Evolutionary conservation across 2,797 vertebrate species (phyloP), one percentile per base, ranked within the genome.

Genomic region (Chelonia mydas): DNA sequence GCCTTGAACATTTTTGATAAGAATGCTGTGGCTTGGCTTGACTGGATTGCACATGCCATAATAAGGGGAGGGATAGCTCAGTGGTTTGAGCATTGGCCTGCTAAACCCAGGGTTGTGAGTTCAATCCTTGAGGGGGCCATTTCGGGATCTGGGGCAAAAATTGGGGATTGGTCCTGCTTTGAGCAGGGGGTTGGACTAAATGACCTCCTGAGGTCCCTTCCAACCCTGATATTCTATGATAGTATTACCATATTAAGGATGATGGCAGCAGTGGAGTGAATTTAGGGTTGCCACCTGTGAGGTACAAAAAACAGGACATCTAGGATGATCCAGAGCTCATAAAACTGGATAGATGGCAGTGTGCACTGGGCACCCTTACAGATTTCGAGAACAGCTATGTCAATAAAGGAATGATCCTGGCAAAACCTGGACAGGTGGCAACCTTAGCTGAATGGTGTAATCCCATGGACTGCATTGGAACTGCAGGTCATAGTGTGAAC

Each of bases 201-300:
- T 41, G 2, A 41, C 41, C 41, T 41, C 41, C 41, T 41, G 41
- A 41, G 41, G 41, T 41, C 41, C 41, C 41, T 41, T 41, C 41
- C 41, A 41, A 41, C 41, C 41, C 41, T 41, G 41, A 41, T 41
- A 41, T 41, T 41, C 41, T 41, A 41, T 41, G 41, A 41, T 41
- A 41, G 41, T 41, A 57, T 57, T 1, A 13, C 45, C 6, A 2
- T 3, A 1, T 9, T 11, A 53, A 7, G 1, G 57, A 23, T 27
- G 33, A n/a, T 57, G 17, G 5, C 15, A 15, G 65, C 12, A 3
- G 49, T 1, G 16, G 65, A 61, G 4, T 1, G 13, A 55, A n/a
- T n/a, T n/a, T 65, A 65, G 17, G 61, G 7, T 65, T 33, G 28
- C 33, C 33, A 65, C 33, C 15, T 65, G 15, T 16, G 33, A 61